phyloP scores from a whole-genome alignment of 2,113 vertebrate genomes.

The Monopterus albus region DNA sequence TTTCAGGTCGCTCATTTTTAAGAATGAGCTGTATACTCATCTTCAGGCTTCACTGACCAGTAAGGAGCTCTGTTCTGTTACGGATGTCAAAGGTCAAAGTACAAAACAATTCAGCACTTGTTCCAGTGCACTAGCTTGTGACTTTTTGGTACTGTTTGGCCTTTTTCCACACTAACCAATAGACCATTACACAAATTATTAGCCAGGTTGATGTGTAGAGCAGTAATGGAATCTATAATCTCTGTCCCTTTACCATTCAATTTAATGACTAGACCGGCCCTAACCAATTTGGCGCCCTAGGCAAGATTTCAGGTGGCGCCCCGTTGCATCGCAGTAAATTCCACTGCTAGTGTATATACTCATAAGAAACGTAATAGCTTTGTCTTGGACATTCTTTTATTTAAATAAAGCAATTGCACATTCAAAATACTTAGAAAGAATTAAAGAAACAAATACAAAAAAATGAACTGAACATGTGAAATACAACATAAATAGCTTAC shows the following conservation, averaged over 20 bases:
- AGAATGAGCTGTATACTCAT: conserved; percentile 19
- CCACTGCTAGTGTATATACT: no score
- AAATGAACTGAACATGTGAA: no score
- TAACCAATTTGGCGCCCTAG: no score
- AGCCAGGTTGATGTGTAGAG: conserved; percentile 38
- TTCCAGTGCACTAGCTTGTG: conserved; percentile 8
- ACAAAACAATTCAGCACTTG: conserved; percentile 29
- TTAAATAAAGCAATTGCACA: no score
- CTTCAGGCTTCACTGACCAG: conserved; percentile 34
- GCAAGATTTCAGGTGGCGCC: no score
- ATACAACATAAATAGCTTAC: no score
- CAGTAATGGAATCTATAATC: conserved; percentile 67
- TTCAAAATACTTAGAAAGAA: no score
- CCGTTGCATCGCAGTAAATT: no score
- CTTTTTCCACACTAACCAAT: conserved; percentile 43
- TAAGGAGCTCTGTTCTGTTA: conserved; percentile 7
- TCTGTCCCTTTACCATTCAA: conserved; percentile 61
- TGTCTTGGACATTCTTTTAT: no score
- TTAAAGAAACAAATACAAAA: no score
- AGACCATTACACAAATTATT: conserved; percentile 63
- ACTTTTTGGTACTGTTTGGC: conserved; percentile 36
- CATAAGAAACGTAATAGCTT: no score
- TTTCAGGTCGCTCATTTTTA: not conserved
- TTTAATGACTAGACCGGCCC: conserved; percentile 63
- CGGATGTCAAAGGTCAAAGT: conserved; percentile 37